A percentile compares a stretch with the other conserved stretches of the same genome.
Conservation (phyloP, 2,797 vertebrate genomes). For the Acrocephalus scirpaceus region DNA sequence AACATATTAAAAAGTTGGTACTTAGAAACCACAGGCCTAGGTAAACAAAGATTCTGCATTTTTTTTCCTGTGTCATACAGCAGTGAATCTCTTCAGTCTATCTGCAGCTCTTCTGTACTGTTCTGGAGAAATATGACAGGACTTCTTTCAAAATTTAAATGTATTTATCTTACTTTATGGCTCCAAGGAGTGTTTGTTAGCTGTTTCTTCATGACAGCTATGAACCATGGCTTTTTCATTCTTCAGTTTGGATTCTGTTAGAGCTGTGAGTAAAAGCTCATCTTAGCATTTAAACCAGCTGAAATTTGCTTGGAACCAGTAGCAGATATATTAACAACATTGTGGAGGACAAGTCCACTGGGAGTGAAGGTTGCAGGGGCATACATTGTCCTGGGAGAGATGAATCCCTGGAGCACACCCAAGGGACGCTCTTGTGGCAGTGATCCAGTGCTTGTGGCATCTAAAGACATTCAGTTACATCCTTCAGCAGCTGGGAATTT, state of each 20-base stretch:
- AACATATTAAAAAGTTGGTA: constrained; percentile 69
- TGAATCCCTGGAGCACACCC: background rate
- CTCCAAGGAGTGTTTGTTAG: constrained; percentile 11
- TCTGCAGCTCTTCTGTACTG: constrained; percentile 72
- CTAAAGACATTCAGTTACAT: background rate
- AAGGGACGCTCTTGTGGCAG: fast-evolving
- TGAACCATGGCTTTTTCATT: background rate
- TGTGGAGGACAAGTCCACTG: background rate
- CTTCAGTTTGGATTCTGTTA: background rate
- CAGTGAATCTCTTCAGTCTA: constrained; percentile 65
- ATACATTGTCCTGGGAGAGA: background rate
- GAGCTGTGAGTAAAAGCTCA: background rate
- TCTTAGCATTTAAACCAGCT: background rate
- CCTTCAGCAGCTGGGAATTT: background rate
- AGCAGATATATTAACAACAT: background rate
- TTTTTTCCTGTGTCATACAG: constrained; percentile 63
- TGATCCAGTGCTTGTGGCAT: background rate
- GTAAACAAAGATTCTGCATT: constrained; percentile 79
- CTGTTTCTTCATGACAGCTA: background rate
- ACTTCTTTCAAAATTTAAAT: background rate
- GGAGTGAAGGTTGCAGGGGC: background rate
- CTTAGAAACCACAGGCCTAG: constrained; percentile 63
- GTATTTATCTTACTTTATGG: background rate
- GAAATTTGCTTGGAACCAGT: background rate
- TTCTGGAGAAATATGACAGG: constrained; percentile 24